Evolutionary conservation across 2,888 invertebrate genomes (phyloP).

Genomic region (Psylliodes chrysocephalus): DNA sequence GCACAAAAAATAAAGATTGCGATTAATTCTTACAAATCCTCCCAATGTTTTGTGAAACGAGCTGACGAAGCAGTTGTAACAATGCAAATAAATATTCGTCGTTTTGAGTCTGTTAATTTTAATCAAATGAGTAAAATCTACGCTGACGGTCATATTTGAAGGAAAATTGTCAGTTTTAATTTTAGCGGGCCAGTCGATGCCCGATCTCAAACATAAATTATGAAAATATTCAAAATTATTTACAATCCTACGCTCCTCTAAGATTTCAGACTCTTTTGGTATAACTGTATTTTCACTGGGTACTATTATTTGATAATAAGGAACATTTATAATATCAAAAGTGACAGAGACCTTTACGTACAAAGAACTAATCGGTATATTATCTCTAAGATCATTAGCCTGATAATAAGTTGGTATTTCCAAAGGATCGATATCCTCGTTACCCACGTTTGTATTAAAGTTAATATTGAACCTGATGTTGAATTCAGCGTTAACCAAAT

Average conservation of each 20-base stretch:
- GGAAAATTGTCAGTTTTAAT: neutral
- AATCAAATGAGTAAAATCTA: neutral
- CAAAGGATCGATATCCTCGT: neutral
- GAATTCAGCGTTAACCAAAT: too few species aligned
- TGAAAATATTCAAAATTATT: neutral
- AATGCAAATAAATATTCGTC: neutral
- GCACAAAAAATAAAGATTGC: neutral
- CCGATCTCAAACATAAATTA: neutral
- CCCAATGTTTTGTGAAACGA: neutral
- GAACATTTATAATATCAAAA: neutral
- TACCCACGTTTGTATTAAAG: too few species aligned
- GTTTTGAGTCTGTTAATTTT: neutral
- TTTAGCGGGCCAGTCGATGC: neutral
- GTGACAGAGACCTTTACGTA: neutral
- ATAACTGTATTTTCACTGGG: neutral
- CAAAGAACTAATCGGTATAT: too few species aligned
- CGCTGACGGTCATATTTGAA: neutral
- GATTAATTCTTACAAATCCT: neutral
- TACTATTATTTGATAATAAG: neutral
- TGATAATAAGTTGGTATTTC: neutral
- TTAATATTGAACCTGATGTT: too few species aligned
- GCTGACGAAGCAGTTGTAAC: neutral
- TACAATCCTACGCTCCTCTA: neutral
- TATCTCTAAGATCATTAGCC: neutral
- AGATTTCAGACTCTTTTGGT: neutral